Conservation (phyloP, 2,113 vertebrate species). For the Pelecanus crispus region DNA sequence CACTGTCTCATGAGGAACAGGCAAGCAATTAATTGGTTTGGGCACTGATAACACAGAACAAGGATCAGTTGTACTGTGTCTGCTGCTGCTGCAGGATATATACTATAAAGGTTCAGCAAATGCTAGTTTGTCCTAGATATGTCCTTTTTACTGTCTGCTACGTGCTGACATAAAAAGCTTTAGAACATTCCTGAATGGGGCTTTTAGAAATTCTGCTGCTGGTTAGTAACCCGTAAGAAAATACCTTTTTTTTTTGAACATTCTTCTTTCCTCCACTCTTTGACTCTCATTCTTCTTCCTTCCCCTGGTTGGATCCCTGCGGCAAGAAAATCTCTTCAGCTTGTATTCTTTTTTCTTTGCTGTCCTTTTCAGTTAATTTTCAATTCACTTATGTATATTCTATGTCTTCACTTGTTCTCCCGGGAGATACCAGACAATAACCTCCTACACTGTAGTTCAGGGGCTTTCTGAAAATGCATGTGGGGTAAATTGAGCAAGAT, state of each 20-base stretch:
- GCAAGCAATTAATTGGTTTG: not conserved
- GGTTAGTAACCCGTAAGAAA: not conserved
- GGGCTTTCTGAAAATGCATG: conserved; percentile 18
- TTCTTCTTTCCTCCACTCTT: not conserved
- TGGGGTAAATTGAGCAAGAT: not conserved
- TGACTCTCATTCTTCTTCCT: not conserved
- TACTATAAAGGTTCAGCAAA: not conserved
- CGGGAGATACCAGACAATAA: not conserved
- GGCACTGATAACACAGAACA: not conserved
- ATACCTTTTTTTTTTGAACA: not conserved
- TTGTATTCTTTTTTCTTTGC: not conserved
- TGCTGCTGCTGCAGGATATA: not conserved
- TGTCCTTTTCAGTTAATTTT: conserved; percentile 42
- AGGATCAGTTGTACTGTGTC: not conserved
- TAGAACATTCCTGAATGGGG: not conserved
- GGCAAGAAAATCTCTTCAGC: not conserved
- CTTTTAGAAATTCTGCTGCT: not conserved
- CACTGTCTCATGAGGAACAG: not conserved
- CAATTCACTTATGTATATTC: not conserved
- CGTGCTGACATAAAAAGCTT: not conserved
- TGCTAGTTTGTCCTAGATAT: not conserved
- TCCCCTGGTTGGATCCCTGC: not conserved
- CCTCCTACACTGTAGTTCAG: not conserved
- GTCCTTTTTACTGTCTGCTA: not conserved
- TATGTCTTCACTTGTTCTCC: not conserved